phyloP scores from a whole-genome alignment of 1,140 invertebrate species.

The Adelges cooleyi region DNA sequence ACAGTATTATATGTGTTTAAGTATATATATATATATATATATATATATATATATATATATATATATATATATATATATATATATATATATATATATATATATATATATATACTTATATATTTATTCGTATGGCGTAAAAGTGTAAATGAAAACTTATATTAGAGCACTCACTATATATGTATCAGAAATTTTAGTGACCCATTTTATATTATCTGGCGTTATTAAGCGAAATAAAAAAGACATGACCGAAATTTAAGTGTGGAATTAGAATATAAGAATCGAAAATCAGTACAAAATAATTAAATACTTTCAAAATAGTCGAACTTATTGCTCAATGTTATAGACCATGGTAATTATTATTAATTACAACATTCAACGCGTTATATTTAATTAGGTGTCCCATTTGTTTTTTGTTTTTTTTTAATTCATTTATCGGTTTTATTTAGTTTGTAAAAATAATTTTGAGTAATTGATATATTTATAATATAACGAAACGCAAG shows the following conservation, averaged over 20 bases:
- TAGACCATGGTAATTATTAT: neutral
- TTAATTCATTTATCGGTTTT: neutral
- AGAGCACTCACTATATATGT: constrained; percentile 12
- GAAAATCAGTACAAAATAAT: constrained; percentile 23
- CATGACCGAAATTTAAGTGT: neutral
- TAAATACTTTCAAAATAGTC: constrained; percentile 8
- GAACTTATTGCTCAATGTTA: constrained; percentile 23
- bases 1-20: constrained; percentile 20
- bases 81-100: no score
- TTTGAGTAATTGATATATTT: neutral
- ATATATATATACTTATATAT: no score
- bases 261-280: constrained; percentile 6
- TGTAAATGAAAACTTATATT: neutral
- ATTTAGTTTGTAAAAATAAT: neutral
- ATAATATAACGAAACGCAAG: neutral
- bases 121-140: constrained; percentile 2
- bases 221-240: neutral
- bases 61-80: no score
- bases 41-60: no score
- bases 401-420: neutral
- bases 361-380: constrained; percentile 1
- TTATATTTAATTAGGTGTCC: neutral
- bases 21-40: no score
- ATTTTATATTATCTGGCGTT: neutral
- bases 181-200: neutral